These are phyloP conservation scores for Drosophila arizonae DNA, from an alignment of 1,140 invertebrate genomes.

Conservation along the genomic window DNA sequence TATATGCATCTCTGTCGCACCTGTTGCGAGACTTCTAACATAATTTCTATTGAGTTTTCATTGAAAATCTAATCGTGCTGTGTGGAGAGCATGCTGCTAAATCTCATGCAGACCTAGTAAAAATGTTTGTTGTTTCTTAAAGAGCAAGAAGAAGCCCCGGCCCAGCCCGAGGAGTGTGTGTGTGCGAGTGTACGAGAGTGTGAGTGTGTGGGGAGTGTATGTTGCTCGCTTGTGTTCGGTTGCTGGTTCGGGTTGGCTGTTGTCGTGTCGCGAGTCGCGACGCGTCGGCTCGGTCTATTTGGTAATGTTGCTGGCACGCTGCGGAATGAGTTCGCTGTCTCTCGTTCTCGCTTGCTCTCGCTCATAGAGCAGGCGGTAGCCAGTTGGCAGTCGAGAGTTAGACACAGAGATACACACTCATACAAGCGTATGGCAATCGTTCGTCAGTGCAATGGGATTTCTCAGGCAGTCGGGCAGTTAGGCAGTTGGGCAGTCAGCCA, in stretches of 20 bases:
- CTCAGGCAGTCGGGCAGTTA: slow-evolving; percentile 60
- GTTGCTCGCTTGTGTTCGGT: not conserved
- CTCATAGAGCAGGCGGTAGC: too few relatives aligned
- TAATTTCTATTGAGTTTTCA: slow-evolving; percentile 79
- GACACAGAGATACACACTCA: slow-evolving; percentile 39
- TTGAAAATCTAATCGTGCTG: slow-evolving; percentile 76
- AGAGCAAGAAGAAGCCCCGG: slow-evolving; percentile 79
- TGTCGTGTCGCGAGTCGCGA: not conserved
- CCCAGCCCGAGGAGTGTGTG: slow-evolving; percentile 13
- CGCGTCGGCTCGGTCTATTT: not conserved
- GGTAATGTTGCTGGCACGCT: not conserved
- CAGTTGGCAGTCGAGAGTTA: not conserved
- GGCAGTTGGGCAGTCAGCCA: slow-evolving; percentile 36
- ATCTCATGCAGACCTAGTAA: slow-evolving; percentile 78
- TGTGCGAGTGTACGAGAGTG: not conserved
- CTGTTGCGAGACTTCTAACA: slow-evolving; percentile 66
- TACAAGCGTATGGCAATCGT: slow-evolving; percentile 37
- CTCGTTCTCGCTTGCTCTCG: not conserved
- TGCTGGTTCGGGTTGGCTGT: not conserved
- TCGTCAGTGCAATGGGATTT: slow-evolving; percentile 35
- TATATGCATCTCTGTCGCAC: slow-evolving; percentile 68
- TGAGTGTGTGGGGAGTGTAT: slow-evolving; percentile 6
- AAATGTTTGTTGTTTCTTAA: slow-evolving; percentile 82
- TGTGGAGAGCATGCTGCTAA: slow-evolving; percentile 64
- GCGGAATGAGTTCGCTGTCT: not conserved